Base-by-base conservation (phyloP, 2,113 vertebrate genomes). In the Ictalurus punctatus region DNA sequence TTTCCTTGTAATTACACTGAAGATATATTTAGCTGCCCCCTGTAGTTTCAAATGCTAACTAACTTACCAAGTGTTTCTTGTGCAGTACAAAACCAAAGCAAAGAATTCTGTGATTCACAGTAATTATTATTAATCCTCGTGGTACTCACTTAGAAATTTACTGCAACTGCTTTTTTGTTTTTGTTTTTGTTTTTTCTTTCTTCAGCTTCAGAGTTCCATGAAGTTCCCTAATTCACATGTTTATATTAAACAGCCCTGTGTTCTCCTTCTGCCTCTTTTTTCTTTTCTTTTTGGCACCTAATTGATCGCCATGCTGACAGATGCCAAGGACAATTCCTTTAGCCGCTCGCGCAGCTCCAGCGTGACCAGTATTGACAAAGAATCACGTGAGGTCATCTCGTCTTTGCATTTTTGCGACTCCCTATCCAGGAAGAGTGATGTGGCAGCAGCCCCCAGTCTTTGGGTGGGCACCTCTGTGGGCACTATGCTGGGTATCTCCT, bases 311-410 rank as follows among this genome's bases (percentile, higher is more conserved):
- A 34, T 40, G 40, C 40, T 94, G 95, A 92, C 95, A 99, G 98
- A 99, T 93, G 94, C 95, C 89, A 97, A 96, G 95, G 98, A 99
- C 93, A 97, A 96, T 95, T 96, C 97, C 63, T 98, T 98, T 96
- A 98, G 96, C 93, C 97, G 97, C 90, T 99, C 98, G 0, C 96
- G 98, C 88, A 99, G 98, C 92, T 99, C 98, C 78, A 99, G 98
- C 80, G 97, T 99, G 86, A 97, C 97, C 93, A 99, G 98, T 95
- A 98, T 99, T 91, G 98, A 99, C 91, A 95, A 98, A 89, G 98
- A 99, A 92, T 96, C 98, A 40, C 97, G 97, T 0, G 98, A 99
- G 94, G 96, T 97, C 59, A 96, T 99, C 94, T 98, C 97, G 89
- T 96, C 98, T 92, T 97, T 99, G 90, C 96, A 97, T 93, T 99